These are phyloP conservation scores for Saccostrea echinata DNA, from an alignment of 1,140 invertebrate species.

Conservation along the genomic window DNA sequence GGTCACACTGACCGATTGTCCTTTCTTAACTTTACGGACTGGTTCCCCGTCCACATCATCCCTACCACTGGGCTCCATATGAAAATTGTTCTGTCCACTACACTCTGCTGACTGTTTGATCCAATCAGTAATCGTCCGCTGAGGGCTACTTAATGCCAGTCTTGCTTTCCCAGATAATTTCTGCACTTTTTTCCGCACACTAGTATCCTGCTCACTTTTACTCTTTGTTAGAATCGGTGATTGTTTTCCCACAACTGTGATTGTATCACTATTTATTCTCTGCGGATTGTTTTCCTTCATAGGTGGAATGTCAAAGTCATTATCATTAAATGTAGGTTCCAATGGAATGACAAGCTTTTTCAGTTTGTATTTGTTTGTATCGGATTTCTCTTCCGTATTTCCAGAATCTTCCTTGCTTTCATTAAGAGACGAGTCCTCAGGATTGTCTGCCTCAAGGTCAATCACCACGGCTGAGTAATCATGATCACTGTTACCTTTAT, in stretches of 20 bases:
- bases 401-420: background rate
- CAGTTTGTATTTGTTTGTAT: background rate
- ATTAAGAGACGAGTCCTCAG: background rate
- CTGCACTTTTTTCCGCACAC: conserved; percentile 38
- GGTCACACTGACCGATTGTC: background rate
- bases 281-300: conserved; percentile 47
- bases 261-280: background rate
- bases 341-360: conserved; percentile 55
- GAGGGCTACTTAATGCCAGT: conserved; percentile 43
- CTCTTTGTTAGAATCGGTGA: background rate
- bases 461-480: background rate
- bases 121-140: conserved; percentile 63
- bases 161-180: conserved; percentile 34
- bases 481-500: conserved; percentile 6
- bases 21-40: background rate
- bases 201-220: background rate
- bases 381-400: background rate
- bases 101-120: conserved; percentile 25
- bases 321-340: conserved; percentile 57
- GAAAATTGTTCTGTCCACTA: background rate
- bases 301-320: conserved; percentile 58
- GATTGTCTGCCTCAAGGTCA: conserved; percentile 36
- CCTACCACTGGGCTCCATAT: background rate
- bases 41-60: conserved; percentile 27
- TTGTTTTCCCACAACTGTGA: background rate